Percentiles rank a stretch among this genome's conserved stretches.
These are phyloP conservation scores for Bursaphelenchus mucronatus DNA, from an alignment of 1,140 invertebrate genomes.

Conservation along the genomic window DNA sequence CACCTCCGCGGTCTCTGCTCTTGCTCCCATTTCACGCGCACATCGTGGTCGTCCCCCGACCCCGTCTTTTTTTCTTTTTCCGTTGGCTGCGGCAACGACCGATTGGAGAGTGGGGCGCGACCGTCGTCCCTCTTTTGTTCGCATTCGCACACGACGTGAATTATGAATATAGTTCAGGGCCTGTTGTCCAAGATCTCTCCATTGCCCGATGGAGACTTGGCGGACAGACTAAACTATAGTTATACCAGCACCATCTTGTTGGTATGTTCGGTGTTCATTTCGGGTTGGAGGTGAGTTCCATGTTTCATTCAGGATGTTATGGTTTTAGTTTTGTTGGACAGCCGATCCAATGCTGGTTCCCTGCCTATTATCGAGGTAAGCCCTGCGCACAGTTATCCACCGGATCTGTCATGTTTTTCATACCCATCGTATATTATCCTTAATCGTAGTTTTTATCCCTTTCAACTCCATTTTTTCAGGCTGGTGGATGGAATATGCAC, in stretches of 20 bases:
- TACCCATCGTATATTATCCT: slow-evolving; percentile 11
- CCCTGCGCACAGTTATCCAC: slow-evolving; percentile 13
- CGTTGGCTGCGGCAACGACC: no score
- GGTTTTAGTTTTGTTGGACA: slow-evolving; percentile 50
- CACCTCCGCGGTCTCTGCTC: no score
- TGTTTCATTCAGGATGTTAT: slow-evolving; percentile 8
- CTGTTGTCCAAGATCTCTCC: slow-evolving; percentile 54
- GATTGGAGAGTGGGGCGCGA: no score
- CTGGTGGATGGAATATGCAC: slow-evolving; percentile 60
- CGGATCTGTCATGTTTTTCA: neutral
- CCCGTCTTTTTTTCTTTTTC: no score
- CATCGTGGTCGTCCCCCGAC: no score
- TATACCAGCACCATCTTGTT: slow-evolving; percentile 56
- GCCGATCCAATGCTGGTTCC: slow-evolving; percentile 60
- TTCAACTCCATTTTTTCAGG: slow-evolving; percentile 30
- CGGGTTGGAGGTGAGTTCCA: slow-evolving; percentile 55
- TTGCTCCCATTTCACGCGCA: no score
- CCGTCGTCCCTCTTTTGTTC: no score
- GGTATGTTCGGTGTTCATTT: slow-evolving; percentile 55
- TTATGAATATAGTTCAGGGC: slow-evolving; percentile 57
- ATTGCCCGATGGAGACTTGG: slow-evolving; percentile 57
- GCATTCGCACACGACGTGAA: neutral
- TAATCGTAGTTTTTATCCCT: slow-evolving; percentile 3
- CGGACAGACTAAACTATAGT: slow-evolving; percentile 55
- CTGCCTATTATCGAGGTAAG: slow-evolving; percentile 59